Percentiles rank a stretch among this genome's conserved stretches.
phyloP scores from a whole-genome alignment of 2,113 vertebrate species.

The Esox niger region DNA sequence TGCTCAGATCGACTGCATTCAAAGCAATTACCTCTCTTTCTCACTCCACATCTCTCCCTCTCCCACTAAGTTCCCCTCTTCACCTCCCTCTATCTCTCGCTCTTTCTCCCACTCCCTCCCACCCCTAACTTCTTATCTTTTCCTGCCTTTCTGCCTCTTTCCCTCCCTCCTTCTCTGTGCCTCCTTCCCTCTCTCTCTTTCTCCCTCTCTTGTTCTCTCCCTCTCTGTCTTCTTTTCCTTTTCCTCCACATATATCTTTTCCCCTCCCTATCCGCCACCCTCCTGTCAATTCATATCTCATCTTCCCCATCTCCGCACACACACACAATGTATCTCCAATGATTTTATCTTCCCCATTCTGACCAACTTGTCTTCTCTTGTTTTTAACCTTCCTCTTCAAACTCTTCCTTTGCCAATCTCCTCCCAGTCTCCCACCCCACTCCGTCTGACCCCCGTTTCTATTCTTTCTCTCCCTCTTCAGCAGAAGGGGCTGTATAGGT shows the following conservation, averaged over 20 bases:
- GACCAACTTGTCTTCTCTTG: too few relatives aligned
- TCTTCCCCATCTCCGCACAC: slow-evolving; percentile 2
- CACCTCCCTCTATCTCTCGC: neutral
- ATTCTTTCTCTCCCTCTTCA: slow-evolving; percentile 11
- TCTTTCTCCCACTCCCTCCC: slow-evolving; percentile 21
- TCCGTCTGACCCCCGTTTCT: neutral
- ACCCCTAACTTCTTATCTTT: slow-evolving; percentile 5
- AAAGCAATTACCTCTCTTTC: slow-evolving; percentile 54
- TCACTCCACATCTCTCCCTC: neutral
- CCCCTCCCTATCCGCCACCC: neutral
- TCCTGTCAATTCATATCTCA: neutral
- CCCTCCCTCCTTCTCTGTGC: neutral
- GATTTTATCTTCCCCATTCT: too few relatives aligned
- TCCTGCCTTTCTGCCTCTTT: slow-evolving; percentile 1
- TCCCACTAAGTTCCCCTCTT: neutral
- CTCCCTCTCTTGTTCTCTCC: neutral
- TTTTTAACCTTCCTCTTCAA: slow-evolving; percentile 4
- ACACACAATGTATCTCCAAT: neutral
- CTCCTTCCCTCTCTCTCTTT: neutral
- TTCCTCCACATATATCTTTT: slow-evolving; percentile 5
- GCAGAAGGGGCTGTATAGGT: slow-evolving; percentile 23
- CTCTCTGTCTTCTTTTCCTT: slow-evolving; percentile 2
- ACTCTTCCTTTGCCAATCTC: slow-evolving; percentile 8
- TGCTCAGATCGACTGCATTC: slow-evolving; percentile 55
- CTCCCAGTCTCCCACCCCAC: slow-evolving; percentile 10